Conservation (phyloP, 1,140 invertebrate genomes). For the Drosophila truncata region DNA sequence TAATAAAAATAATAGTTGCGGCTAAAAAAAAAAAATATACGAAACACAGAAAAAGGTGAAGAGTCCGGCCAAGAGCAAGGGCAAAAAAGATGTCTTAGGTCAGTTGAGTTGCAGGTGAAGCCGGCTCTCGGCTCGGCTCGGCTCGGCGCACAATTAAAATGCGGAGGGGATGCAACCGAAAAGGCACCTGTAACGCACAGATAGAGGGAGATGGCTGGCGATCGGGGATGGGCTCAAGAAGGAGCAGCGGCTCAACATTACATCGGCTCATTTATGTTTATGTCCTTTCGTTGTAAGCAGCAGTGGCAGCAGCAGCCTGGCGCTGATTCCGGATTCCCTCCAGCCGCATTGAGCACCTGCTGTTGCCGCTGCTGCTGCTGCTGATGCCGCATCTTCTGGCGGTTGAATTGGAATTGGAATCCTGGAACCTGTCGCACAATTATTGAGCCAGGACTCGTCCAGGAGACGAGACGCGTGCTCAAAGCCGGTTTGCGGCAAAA, state of each 20-base stretch:
- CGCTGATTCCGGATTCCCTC: constrained; percentile 74
- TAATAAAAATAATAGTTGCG: constrained; percentile 83
- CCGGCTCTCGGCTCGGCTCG: constrained; percentile 29
- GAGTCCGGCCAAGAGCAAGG: constrained; percentile 66
- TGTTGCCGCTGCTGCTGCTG: constrained; percentile 56
- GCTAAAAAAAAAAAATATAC: constrained; percentile 54
- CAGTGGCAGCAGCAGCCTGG: constrained; percentile 33
- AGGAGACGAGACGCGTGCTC: constrained; percentile 72
- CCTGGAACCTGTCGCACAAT: constrained; percentile 79
- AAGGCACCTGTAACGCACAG: constrained; percentile 59
- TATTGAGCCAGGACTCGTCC: constrained; percentile 71
- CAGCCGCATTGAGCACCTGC: constrained; percentile 72
- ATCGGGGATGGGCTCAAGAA: constrained; percentile 35
- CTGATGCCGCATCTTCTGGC: constrained; percentile 47
- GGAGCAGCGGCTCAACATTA: constrained; percentile 63
- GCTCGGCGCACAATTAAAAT: constrained; percentile 75
- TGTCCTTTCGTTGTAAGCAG: constrained; percentile 81
- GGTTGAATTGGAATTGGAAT: constrained; percentile 41
- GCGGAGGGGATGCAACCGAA: constrained; percentile 49
- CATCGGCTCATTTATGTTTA: constrained; percentile 83
- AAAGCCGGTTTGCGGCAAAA: constrained; percentile 74
- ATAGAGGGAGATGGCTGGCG: constrained; percentile 58
- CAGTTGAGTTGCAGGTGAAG: constrained; percentile 79
- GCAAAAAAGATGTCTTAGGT: constrained; percentile 82
- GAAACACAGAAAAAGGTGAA: constrained; percentile 57